Evolutionary conservation across 2,797 vertebrate species (phyloP).

Genomic region (Falco columbarius): DNA sequence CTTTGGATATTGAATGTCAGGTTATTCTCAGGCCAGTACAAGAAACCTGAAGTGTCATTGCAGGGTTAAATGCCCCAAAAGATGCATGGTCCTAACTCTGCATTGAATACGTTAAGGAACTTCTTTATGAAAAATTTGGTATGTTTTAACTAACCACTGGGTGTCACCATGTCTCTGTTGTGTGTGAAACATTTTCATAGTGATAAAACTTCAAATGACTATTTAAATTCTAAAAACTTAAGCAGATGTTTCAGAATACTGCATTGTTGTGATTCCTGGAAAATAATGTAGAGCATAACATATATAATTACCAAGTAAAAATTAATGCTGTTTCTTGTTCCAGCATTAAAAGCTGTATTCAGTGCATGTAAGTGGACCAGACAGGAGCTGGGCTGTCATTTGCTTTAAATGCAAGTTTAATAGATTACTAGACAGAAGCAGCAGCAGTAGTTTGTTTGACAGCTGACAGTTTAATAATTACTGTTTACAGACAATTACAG

Average conservation of each 20-base stretch:
- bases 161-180: background rate
- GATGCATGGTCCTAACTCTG: background rate
- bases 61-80: background rate
- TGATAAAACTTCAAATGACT: background rate
- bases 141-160: background rate
- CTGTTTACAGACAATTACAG: constrained; percentile 89
- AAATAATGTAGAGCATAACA: rapidly evolving
- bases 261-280: background rate
- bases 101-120: rapidly evolving
- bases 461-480: background rate
- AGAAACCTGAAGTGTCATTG: background rate
- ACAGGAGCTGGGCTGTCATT: background rate
- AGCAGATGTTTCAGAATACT: background rate
- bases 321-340: background rate
- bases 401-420: background rate
- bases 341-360: background rate
- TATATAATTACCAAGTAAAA: too few relatives aligned
- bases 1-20: background rate
- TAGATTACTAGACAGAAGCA: background rate
- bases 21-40: background rate
- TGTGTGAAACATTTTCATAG: background rate
- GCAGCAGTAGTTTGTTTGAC: background rate
- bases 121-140: background rate
- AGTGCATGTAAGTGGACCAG: rapidly evolving
- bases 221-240: background rate